Evolutionary conservation across 2,888 invertebrate genomes (phyloP), one percentile per base, ranked within the genome.

Genomic region (Diaprepes abbreviatus): DNA sequence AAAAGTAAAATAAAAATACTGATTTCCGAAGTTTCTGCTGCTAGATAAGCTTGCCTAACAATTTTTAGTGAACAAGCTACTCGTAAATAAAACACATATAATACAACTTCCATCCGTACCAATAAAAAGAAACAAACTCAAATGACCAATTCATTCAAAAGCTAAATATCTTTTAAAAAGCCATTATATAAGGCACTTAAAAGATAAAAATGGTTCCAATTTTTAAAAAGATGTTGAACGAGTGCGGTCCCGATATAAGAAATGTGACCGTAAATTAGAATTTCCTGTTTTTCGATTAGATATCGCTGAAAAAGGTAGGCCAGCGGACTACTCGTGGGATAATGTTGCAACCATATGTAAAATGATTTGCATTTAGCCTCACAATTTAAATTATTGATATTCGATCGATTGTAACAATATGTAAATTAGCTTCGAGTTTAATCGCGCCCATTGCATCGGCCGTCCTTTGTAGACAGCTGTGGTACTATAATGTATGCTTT

Each of bases 241-340:
- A 66, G 71, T 59, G 58, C 65, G 59, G 65, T 58, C 65, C 55
- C 50, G 54, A 70, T 70, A 33, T n/a, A 35, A 60, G 55, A 67
- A 72, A 74, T 64, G 71, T 55, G 74, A 65, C 73, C 73, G 74
- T 75, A 75, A 77, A 77, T 77, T 76, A 77, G 76, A 73, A 76
- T 75, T 74, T 75, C 71, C 73, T 75, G 76, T 77, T 73, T 63
- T 59, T 70, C 71, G 76, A 77, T 77, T 75, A 75, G 75, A 76
- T 74, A 70, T 45, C 66, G 73, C 21, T 54, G 24, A 21, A 58
- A 24, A 70, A 70, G 58, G 70, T 65, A 62, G 62, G 54, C 62
- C 48, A 28, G 28, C 48, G 28, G 19, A 58, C 59, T 33, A 40
- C 50, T 57, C 57, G 58, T 57, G 68, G 64, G 57, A 69, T 64